Base-by-base conservation (phyloP, 2,797 vertebrate genomes). In the Lophotriccus pileatus region DNA sequence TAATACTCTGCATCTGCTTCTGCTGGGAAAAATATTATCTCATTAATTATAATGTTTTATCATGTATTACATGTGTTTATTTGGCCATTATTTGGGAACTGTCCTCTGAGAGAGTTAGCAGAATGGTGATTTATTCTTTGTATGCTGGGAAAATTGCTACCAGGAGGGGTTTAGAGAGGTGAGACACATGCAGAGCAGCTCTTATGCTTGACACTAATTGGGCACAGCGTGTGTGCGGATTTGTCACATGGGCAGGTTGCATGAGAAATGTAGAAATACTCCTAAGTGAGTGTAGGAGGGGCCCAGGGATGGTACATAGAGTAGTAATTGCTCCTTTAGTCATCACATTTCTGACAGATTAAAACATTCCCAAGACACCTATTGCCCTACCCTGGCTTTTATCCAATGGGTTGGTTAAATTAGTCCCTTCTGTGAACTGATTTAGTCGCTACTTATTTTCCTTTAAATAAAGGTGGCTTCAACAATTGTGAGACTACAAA, bases 321-420 rank as follows among this genome's bases (percentile, higher is more conserved):
- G 47, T 3, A 37, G n/a, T 52, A 59, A 87, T n/a, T 87, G 86
- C 32, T 70, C 17, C 5, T 66, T 91, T 59, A 77, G 72, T 95
- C 93, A 96, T 44, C 68, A 34, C 67, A 60, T 85, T 91, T 94
- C 87, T 89, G 72, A 46, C 6, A 14, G 70, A 56, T 87, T 89
- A 82, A 87, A 81, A 66, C 70, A 69, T 27, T 77, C 52, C 59
- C 19, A 10, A 82, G 60, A 91, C 72, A 76, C 39, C 14, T 93
- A 62, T 37, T 72, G 76, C 83, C 84, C 83, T 83, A 62, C 83
- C 72, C 60, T 75, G 56, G 74, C 56, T 86, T 87, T 76, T 41
- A 66, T 41, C 41, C 62, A 84, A n/a, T 34, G 49, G 12, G 34
- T 16, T 85, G 59, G 28, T 27, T 59, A 70, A 85, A 73, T 56